Conservation (phyloP, 2,797 vertebrate species). For the Tinamus major region DNA sequence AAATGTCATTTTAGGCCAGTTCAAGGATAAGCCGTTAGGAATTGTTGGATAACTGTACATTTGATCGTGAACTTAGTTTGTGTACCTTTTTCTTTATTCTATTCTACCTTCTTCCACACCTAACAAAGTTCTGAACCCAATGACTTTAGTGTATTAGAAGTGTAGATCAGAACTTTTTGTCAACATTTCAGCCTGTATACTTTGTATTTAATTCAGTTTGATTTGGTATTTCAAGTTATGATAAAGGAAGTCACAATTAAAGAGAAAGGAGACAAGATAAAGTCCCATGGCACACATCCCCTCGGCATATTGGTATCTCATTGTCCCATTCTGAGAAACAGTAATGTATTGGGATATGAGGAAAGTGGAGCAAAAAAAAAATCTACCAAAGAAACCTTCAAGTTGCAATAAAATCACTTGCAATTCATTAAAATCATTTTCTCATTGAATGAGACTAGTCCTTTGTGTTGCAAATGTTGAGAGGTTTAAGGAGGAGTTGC, state of each 20-base stretch:
- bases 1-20: not conserved
- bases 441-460: not conserved
- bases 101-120: not conserved
- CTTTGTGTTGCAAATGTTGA: not conserved
- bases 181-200: not conserved
- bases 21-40: not conserved
- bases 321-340: not conserved
- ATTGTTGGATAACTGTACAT: not conserved
- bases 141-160: not conserved
- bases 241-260: not conserved
- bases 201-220: not conserved
- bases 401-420: not conserved
- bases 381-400: not conserved
- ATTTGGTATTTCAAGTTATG: not conserved
- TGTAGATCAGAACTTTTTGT: not conserved
- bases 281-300: not conserved
- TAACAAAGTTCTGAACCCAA: not conserved
- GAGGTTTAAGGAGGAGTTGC: not conserved
- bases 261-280: not conserved
- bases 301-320: not conserved
- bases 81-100: fast-evolving
- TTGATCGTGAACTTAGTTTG: not conserved
- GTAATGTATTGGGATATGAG: not conserved
- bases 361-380: not conserved
- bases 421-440: not conserved